Conservation (phyloP, 2,797 vertebrate species). For the Channallabes apus region DNA sequence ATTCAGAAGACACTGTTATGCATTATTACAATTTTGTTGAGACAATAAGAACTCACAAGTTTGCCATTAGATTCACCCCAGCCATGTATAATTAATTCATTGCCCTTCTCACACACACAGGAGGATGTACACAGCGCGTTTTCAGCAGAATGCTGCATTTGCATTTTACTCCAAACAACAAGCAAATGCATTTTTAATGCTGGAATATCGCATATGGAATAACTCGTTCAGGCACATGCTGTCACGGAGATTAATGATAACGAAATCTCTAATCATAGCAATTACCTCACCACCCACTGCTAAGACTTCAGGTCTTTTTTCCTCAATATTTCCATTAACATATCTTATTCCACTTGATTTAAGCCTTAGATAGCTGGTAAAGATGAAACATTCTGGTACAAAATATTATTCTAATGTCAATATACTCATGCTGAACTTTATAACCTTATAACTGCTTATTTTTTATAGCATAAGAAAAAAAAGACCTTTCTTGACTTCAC, state of each 20-base stretch:
- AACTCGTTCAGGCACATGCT: slow-evolving; percentile 24
- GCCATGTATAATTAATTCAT: slow-evolving; percentile 23
- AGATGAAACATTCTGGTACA: background rate
- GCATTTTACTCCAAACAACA: slow-evolving; percentile 17
- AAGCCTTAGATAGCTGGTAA: background rate
- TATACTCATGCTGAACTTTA: background rate
- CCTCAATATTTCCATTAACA: background rate
- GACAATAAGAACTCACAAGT: slow-evolving; percentile 3
- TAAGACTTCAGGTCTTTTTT: background rate
- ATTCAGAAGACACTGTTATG: slow-evolving; percentile 29
- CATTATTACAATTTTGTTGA: slow-evolving; percentile 13
- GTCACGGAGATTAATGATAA: slow-evolving; percentile 29
- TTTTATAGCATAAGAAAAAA: background rate
- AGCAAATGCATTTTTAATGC: slow-evolving; percentile 34
- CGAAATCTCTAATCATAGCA: slow-evolving; percentile 19
- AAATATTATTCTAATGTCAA: background rate
- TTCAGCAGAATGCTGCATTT: slow-evolving; percentile 22
- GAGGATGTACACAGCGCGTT: slow-evolving; percentile 1
- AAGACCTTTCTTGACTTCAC: slow-evolving; percentile 6
- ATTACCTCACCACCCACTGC: slow-evolving; percentile 19
- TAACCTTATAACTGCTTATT: background rate
- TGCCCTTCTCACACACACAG: background rate
- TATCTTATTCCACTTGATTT: slow-evolving; percentile 1
- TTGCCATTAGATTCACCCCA: slow-evolving; percentile 15
- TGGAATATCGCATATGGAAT: slow-evolving; percentile 19